Conservation (phyloP, 2,113 vertebrate genomes). For the Macaca fascicularis region DNA sequence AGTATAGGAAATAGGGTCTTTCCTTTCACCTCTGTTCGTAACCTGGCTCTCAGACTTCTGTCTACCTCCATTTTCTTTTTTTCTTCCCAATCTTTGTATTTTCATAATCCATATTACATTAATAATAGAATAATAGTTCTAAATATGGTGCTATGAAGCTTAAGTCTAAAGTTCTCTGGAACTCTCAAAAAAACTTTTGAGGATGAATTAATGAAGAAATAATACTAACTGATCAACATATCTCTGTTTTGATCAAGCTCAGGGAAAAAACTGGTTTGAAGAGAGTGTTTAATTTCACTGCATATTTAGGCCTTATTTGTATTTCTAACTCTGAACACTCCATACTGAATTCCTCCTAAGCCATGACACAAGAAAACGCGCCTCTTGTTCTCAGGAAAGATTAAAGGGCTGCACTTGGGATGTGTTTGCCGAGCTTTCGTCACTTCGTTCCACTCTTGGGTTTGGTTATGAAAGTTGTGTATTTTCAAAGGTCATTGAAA, state of each 20-base stretch:
- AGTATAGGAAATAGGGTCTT: background rate
- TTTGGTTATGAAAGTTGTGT: constrained; percentile 63
- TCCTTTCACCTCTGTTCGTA: background rate
- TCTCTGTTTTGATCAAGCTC: constrained; percentile 13
- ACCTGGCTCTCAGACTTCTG: background rate
- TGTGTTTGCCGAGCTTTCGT: constrained; percentile 37
- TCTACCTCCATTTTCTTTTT: background rate
- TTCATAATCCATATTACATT: background rate
- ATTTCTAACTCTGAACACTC: constrained; percentile 55
- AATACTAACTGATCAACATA: background rate
- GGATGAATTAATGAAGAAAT: constrained; percentile 30
- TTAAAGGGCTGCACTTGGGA: constrained; percentile 48
- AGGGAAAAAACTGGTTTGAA: background rate
- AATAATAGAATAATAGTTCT: background rate
- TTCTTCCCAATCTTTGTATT: background rate
- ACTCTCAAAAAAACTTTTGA: background rate
- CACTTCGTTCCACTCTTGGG: background rate
- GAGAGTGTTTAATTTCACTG: constrained; percentile 1
- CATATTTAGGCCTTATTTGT: constrained; percentile 55
- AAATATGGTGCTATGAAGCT: background rate
- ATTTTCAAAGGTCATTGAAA: constrained; percentile 59
- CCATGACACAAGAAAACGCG: constrained; percentile 19
- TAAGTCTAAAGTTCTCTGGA: background rate
- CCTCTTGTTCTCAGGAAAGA: constrained; percentile 63
- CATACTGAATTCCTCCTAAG: constrained; percentile 51